These are phyloP conservation scores for Dryas iulia DNA, from an alignment of 1,140 invertebrate species.

Conservation along the genomic window DNA sequence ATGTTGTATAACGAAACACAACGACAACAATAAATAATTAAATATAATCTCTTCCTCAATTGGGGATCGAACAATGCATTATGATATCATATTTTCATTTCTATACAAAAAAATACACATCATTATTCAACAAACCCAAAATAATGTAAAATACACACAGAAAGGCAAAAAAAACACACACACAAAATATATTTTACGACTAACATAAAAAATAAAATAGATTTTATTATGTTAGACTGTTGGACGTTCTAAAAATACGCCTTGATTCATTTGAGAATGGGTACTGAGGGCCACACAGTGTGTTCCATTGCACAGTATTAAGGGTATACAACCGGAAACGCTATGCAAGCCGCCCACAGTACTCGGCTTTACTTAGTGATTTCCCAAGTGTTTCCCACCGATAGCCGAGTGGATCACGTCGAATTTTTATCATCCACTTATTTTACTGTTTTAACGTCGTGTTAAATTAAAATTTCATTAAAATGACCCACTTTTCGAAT, in stretches of 20 bases:
- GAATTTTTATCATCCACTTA: conserved; percentile 55
- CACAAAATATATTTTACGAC: not conserved
- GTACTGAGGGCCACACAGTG: not conserved
- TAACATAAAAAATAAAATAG: conserved; percentile 13
- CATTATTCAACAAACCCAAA: no score
- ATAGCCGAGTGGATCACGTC: conserved; percentile 52
- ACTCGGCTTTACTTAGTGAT: conserved; percentile 39
- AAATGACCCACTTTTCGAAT: not conserved
- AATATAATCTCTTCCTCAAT: no score
- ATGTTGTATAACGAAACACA: no score
- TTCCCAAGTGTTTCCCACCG: conserved; percentile 48
- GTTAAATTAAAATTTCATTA: conserved; percentile 27
- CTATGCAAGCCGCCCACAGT: not conserved
- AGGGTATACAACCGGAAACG: not conserved
- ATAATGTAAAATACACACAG: no score
- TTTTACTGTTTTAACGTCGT: conserved; percentile 26
- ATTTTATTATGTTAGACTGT: conserved; percentile 11
- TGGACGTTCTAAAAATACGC: conserved; percentile 14
- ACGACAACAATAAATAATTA: no score
- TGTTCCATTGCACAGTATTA: not conserved
- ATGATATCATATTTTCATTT: no score
- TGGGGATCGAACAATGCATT: no score
- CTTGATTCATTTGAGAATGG: conserved; percentile 18
- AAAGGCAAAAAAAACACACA: not conserved
- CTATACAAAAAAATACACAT: no score